Base-by-base conservation (phyloP, 2,888 invertebrate genomes). In the Sialis fuliginosa region DNA sequence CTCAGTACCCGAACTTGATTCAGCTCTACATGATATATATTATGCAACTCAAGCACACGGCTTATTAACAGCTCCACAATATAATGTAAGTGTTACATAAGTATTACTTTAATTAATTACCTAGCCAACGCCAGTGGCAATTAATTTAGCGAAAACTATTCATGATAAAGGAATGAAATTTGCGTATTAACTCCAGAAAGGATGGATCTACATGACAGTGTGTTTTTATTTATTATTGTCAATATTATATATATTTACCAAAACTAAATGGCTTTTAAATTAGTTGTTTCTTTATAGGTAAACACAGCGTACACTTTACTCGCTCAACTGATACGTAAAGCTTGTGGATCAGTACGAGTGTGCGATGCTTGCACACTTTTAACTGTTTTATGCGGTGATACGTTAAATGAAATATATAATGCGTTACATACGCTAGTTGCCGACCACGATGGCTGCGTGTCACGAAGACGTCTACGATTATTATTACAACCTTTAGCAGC, bases 401-500 rank as follows among this genome's bases (percentile, higher is more conserved):
- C 74, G 13, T 66, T 79, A 8, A 63, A 70, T 43, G 81, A 83
- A 50, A 68, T 75, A 53, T 71, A 22, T 4, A 22, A 22, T 22
- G 22, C 22, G 2, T 65, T 86, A 43, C 83, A 82, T 58, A 72
- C 74, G 54, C 76, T 81, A 54, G 71, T 80, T 55, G 75, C 81
- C 1, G 83, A 85, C 60, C 81, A 84, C 56, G 84, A 84, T 58
- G 79, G 81, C 35, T 83, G 81, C 53, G 72, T 84, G 42, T 77
- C 79, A 0, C 72, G 76, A 44, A 69, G 73, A 45, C 66, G 77
- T 33, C 63, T 87, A 44, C 70, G 75, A 4, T 67, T 70, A 1
- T 61, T 86, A 46, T 61, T 87, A 50, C 64, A 69, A 12, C 76
- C 79, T 59, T 64, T 85, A 31, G 72, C 75, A 7, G 66, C 75